Conservation (phyloP, 2,888 invertebrate species). For the Nomada ruficornis region DNA sequence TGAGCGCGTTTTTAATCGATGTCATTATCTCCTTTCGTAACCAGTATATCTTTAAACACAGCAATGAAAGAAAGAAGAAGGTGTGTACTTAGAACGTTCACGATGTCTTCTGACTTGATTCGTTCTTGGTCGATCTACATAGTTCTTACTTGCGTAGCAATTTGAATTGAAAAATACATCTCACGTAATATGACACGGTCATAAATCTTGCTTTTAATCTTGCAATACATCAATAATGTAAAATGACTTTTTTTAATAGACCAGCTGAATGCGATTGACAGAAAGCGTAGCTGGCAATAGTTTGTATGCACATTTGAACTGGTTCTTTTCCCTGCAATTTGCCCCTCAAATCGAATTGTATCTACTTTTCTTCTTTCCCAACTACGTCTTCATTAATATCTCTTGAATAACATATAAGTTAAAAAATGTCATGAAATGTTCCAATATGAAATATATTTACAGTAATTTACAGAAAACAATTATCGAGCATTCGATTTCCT, state of each 20-base stretch:
- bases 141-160: neutral
- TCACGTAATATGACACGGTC: neutral
- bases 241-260: neutral
- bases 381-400: too few species aligned
- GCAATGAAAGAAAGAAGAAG: constrained; percentile 9
- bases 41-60: constrained; percentile 18
- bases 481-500: constrained; percentile 4
- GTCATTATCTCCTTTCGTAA: constrained; percentile 45
- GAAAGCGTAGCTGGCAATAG: neutral
- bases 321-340: neutral
- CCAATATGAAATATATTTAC: too few species aligned
- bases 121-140: constrained; percentile 2
- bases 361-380: too few species aligned
- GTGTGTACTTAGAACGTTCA: neutral
- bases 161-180: constrained; percentile 20
- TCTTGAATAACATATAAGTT: neutral
- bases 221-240: neutral
- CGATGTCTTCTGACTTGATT: constrained; percentile 14
- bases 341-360: neutral
- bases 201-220: constrained; percentile 31
- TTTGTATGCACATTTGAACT: neutral
- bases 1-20: constrained; percentile 40
- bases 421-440: neutral
- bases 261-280: neutral
- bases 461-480: constrained; percentile 16